Percentiles rank a stretch among this genome's conserved stretches.
phyloP scores from a whole-genome alignment of 2,888 invertebrate species.

The Oasisia sp. region DNA sequence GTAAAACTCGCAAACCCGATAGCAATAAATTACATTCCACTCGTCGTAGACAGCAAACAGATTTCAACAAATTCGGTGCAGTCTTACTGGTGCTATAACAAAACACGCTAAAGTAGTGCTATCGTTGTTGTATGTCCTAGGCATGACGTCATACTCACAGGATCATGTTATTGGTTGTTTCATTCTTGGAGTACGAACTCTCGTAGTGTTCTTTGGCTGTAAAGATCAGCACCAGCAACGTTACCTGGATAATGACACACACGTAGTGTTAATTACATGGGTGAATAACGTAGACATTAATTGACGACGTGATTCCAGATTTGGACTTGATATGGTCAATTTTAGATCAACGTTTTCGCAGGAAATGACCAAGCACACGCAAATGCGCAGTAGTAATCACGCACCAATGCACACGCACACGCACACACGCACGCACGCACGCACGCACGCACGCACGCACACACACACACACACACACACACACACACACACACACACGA shows the following conservation, averaged over 20 bases:
- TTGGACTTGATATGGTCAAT: no score
- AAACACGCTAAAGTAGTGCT: no score
- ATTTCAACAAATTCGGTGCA: no score
- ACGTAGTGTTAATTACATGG: neutral
- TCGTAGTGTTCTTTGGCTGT: conserved; percentile 67
- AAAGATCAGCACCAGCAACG: conserved; percentile 64
- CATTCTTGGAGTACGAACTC: conserved; percentile 66
- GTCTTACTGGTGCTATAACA: no score
- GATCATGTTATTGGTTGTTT: conserved; percentile 65
- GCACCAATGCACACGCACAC: neutral
- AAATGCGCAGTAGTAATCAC: neutral
- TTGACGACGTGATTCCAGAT: neutral
- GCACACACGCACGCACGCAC: no score
- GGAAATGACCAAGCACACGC: no score
- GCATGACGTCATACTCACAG: conserved; percentile 53
- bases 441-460: neutral
- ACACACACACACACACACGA: neutral
- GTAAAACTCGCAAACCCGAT: no score
- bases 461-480: neutral
- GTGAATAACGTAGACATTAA: neutral
- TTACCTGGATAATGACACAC: conserved; percentile 52
- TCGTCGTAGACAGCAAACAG: no score
- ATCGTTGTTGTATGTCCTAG: neutral
- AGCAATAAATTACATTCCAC: no score
- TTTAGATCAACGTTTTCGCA: no score